These are phyloP conservation scores for Rhizomys pruinosus DNA, from an alignment of 2,113 vertebrate genomes.

Conservation along the genomic window DNA sequence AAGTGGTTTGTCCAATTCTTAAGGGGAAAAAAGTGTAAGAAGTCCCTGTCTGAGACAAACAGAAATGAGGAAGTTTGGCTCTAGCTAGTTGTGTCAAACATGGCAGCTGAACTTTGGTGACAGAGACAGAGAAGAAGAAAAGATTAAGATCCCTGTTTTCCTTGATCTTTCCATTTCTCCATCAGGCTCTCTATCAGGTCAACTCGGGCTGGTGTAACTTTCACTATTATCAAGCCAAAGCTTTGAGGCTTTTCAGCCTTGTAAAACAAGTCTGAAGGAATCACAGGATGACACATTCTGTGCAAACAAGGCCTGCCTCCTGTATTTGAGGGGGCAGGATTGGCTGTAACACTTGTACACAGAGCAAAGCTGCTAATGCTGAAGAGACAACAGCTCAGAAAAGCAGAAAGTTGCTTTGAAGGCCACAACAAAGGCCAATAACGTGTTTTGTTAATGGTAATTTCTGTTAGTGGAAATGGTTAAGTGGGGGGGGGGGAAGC, in stretches of 20 bases:
- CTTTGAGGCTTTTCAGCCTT: slow-evolving; percentile 21
- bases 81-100: too few relatives aligned
- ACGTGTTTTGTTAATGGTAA: slow-evolving; percentile 35
- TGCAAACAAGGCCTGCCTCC: background rate
- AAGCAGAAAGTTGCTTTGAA: slow-evolving; percentile 46
- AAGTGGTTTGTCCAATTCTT: too few relatives aligned
- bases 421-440: slow-evolving; percentile 18
- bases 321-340: background rate
- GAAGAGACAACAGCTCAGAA: slow-evolving; percentile 8
- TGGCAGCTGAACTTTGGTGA: too few relatives aligned
- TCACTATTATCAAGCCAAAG: slow-evolving; percentile 14
- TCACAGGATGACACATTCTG: slow-evolving; percentile 45
- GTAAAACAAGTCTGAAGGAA: slow-evolving; percentile 23
- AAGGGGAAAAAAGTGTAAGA: too few relatives aligned
- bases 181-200: too few relatives aligned
- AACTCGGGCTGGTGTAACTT: background rate
- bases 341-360: background rate
- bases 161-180: too few relatives aligned
- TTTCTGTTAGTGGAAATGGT: background rate
- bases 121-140: too few relatives aligned
- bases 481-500: background rate
- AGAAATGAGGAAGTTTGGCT: too few relatives aligned
- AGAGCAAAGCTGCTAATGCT: slow-evolving; percentile 10
- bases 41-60: too few relatives aligned
- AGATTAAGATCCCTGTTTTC: too few relatives aligned